Evolutionary conservation across 2,113 vertebrate species (phyloP), one percentile per base, ranked within the genome.

Genomic region (Elaphurus davidianus): DNA sequence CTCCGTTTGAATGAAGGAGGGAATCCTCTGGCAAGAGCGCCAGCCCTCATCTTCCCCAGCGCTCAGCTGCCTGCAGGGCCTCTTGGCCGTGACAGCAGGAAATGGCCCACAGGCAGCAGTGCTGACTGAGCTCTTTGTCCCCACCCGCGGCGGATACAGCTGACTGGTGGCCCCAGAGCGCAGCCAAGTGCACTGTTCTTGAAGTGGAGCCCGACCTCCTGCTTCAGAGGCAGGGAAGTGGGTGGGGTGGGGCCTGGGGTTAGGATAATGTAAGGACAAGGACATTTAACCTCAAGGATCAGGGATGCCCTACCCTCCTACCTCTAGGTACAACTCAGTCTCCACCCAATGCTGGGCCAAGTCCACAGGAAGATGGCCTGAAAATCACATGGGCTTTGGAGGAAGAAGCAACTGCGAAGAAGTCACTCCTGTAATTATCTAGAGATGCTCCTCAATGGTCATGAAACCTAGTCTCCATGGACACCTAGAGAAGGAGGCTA

Each of bases 111-210:
- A 83, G 57, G 33, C 54, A 57, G 55, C 57, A 33, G 30, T 30
- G 84, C 96, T 96, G 97, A 97, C 84, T 21, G 23, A 36, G 85
- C 90, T 82, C 28, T 97, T 40, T 92, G 87, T 92, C 76, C 71
- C 78, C 50, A 57, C 21, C 59, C 82, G 7, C n/a, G 57, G 57
- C 50, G 19, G 95, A 98, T 86, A 97, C 96, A 97, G 87, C 92
- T 95, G 94, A 96, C 87, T 3, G 0, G 59, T n/a, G 43, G 83
- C 87, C 50, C 43, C 64, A 87, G 40, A 91, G 89, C 71, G 79
- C n/a, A 36, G 87, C 81, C 95, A 96, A 92, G 82, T 28, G 5
- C 54, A 54, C 23, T 25, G n/a, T 43, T 97, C 78, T 87, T 54
- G 40, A 87, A 84, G 79, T 54, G 15, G 5, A 93, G 33, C 76